Percentiles rank a stretch among this genome's conserved stretches.
Evolutionary conservation across 2,797 vertebrate species (phyloP).

Genomic region (Tiaroga cobitis): DNA sequence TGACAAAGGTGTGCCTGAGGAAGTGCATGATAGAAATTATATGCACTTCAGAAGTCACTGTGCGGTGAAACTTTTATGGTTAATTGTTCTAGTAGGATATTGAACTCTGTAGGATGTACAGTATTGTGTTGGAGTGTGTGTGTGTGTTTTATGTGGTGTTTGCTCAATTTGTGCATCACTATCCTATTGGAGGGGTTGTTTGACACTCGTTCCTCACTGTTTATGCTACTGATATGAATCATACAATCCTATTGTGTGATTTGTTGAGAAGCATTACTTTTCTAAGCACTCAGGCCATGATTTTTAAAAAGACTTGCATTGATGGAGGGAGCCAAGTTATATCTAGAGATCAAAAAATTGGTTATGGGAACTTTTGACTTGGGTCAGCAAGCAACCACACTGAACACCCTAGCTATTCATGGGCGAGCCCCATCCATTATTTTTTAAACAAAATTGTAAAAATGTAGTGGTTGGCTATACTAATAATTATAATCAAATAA

Average conservation of each 20-base stretch:
- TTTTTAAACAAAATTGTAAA: too few relatives aligned
- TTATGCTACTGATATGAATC: neutral
- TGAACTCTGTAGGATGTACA: neutral
- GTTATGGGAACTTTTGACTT: neutral
- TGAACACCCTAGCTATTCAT: neutral
- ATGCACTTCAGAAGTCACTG: neutral
- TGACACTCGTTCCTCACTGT: neutral
- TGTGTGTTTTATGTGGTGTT: neutral
- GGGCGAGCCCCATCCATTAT: too few relatives aligned
- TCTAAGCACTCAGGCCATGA: neutral
- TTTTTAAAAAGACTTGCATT: neutral
- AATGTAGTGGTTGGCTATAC: neutral
- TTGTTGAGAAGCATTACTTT: neutral
- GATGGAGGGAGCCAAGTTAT: neutral
- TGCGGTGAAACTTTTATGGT: neutral
- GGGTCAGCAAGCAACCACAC: neutral
- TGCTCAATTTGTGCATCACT: neutral
- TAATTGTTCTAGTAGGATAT: neutral
- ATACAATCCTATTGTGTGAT: neutral
- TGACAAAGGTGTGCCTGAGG: constrained; percentile 13
- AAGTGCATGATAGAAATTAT: neutral
- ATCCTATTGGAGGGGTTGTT: neutral
- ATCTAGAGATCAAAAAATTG: neutral
- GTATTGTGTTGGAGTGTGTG: neutral
- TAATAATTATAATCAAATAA: neutral